Evolutionary conservation across 2,888 invertebrate genomes (phyloP), one percentile per base, ranked within the genome.

Genomic region (Gortyna flavago): DNA sequence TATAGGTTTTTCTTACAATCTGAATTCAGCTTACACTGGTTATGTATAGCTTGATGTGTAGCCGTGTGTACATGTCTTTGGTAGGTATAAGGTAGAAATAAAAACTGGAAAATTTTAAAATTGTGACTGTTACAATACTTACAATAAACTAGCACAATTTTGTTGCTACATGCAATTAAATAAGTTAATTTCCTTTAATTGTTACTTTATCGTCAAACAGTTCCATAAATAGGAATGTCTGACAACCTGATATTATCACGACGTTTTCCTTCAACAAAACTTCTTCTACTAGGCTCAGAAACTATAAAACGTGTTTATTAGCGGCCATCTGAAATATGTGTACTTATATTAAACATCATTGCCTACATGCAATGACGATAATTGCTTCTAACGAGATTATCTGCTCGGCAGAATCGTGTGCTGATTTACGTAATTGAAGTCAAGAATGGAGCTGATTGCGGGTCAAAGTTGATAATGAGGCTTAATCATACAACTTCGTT

Each of bases 321-420:
- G 64, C 59, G 38, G 57, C 54, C 70, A 72, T 75, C 67, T 77
- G 41, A 86, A 86, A 80, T 73, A 84, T 71, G 51, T 57, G 61
- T 65, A 83, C 84, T 82, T 83, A 79, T 86, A 85, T 82, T 68
- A 68, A 81, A 75, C 72, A 61, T 76, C 65, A 75, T 68, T 73
- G 73, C 66, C 65, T 78, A 72, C 76, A 79, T 87, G 71, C 77
- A 80, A 78, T 79, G 72, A 80, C 72, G 75, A 83, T 87, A 85
- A 87, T 83, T 87, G 83, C 85, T 83, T 81, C 69, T 78, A 85
- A 85, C 86, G 66, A 85, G 86, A 86, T 86, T 85, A 87, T 85
- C 86, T 80, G 35, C 72, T 81, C 66, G 44, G 69, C 54, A 67
- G 83, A 77, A 87, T 74, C 83, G 77, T 87, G 77, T 79, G 74